These are phyloP conservation scores for Lipotes vexillifer DNA, from an alignment of 2,113 vertebrate species.

Conservation along the genomic window DNA sequence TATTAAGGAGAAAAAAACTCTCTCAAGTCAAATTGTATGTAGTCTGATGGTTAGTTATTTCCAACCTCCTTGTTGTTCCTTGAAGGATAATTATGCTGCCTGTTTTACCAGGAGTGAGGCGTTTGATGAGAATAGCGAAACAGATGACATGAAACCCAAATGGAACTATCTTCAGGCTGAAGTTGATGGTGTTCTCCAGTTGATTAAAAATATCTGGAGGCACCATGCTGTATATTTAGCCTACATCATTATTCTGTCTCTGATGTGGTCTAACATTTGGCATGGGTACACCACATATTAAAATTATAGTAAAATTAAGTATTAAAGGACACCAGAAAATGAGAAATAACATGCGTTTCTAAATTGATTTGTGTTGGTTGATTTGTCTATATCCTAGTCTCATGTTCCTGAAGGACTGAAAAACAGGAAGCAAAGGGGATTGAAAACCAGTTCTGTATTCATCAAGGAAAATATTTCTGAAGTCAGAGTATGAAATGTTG, in stretches of 20 bases:
- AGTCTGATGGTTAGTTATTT: not conserved
- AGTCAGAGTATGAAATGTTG: not conserved
- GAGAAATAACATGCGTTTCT: not conserved
- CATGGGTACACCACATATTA: not conserved
- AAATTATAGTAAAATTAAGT: not conserved
- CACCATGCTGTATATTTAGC: not conserved
- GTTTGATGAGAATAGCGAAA: slow-evolving; percentile 1
- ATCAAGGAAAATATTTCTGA: not conserved
- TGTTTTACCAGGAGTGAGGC: not conserved
- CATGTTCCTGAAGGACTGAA: not conserved
- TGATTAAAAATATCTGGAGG: not conserved
- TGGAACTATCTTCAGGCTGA: not conserved
- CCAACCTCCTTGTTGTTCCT: not conserved
- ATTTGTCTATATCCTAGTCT: not conserved
- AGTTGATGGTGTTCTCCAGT: not conserved
- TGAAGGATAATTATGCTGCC: not conserved
- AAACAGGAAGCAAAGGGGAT: not conserved
- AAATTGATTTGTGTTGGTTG: not conserved
- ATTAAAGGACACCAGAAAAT: not conserved
- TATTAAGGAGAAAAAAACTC: not conserved
- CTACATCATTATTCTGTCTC: not conserved
- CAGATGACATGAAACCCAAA: not conserved
- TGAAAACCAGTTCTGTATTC: not conserved
- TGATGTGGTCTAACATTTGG: not conserved
- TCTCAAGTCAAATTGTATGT: not conserved